A percentile compares a stretch with the other conserved stretches of the same genome.
phyloP scores from a whole-genome alignment of 2,797 vertebrate species.

The Chrosomus eos region DNA sequence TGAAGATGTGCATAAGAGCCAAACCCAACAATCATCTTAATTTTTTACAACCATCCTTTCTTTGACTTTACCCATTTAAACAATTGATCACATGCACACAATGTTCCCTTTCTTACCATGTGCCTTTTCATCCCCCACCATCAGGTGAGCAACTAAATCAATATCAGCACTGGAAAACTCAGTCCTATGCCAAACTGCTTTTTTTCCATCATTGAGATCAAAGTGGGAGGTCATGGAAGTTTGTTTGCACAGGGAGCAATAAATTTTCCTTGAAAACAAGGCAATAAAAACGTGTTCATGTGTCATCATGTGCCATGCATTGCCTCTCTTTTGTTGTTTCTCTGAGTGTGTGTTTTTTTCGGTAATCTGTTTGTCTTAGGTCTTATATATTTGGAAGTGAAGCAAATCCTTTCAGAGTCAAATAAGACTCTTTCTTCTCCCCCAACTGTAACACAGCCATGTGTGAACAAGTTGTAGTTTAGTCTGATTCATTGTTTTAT shows the following conservation, averaged over 20 bases:
- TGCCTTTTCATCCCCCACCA: background rate
- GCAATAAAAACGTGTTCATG: constrained; percentile 40
- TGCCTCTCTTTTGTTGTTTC: constrained; percentile 28
- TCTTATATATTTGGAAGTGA: constrained; percentile 44
- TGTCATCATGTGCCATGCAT: constrained; percentile 31
- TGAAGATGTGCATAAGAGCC: constrained; percentile 60
- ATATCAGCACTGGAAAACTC: constrained; percentile 31
- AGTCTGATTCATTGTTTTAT: background rate
- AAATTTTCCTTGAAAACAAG: constrained; percentile 38
- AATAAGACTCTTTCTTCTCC: constrained; percentile 9
- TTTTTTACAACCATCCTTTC: constrained; percentile 27
- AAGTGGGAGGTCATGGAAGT: constrained; percentile 28
- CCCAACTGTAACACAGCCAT: constrained; percentile 14
- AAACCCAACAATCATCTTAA: constrained; percentile 59
- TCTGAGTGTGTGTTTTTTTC: constrained; percentile 20
- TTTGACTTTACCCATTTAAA: constrained; percentile 29
- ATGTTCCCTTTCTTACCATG: constrained; percentile 13
- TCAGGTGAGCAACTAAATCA: constrained; percentile 21
- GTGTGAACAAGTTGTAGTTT: constrained; percentile 21
- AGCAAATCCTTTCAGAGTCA: constrained; percentile 42
- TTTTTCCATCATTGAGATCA: constrained; percentile 47
- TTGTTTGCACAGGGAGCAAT: constrained; percentile 28
- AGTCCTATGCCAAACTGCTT: constrained; percentile 6
- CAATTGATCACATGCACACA: constrained; percentile 53
- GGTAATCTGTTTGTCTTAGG: constrained; percentile 48